Conservation (phyloP, 2,113 vertebrate species). For the Protobothrops flavoviridis region DNA sequence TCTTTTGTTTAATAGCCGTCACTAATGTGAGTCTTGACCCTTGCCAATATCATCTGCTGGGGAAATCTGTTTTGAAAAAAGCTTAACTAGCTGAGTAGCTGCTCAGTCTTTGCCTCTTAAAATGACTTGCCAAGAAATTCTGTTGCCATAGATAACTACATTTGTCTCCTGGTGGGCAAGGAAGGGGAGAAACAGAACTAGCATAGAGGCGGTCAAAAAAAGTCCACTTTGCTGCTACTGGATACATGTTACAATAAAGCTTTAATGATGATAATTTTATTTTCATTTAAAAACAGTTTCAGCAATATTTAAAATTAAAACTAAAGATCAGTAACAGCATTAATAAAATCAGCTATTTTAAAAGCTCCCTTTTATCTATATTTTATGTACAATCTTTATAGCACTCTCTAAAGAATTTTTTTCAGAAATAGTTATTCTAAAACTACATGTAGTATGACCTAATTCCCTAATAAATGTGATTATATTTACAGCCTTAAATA, state of each 20-base stretch:
- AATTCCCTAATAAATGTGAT: background rate
- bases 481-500: background rate
- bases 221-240: conserved; percentile 34
- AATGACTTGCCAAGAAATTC: background rate
- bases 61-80: background rate
- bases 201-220: conserved; percentile 46
- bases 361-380: background rate
- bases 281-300: background rate
- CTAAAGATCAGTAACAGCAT: background rate
- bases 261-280: conserved; percentile 21
- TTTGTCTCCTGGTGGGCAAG: conserved; percentile 1
- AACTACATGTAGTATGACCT: background rate
- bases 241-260: conserved; percentile 36
- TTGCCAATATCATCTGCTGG: background rate
- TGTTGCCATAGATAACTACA: background rate
- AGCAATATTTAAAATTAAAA: background rate
- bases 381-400: background rate
- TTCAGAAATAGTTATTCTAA: background rate
- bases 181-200: background rate
- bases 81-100: background rate
- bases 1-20: conserved; percentile 30
- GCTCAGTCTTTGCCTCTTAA: background rate
- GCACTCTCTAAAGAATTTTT: background rate
- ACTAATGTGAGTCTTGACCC: conserved; percentile 25
- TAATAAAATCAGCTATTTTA: background rate